These are phyloP conservation scores for Leptinotarsa tumamoca DNA, from an alignment of 2,888 invertebrate genomes.

Conservation along the genomic window DNA sequence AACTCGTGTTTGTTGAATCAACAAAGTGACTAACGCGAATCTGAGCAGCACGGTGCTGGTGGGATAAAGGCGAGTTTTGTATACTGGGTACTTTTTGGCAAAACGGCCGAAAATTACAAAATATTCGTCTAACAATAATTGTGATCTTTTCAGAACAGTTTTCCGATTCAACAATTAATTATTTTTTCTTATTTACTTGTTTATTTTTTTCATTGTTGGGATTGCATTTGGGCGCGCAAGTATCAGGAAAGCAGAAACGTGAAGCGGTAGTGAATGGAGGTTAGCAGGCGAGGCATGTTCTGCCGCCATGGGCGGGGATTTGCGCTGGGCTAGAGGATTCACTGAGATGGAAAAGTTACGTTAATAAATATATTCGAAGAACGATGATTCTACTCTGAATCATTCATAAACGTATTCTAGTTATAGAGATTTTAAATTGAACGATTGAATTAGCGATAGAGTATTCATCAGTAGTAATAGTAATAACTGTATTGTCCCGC, in stretches of 20 bases:
- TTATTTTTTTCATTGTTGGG: constrained; percentile 40
- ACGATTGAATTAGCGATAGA: too few relatives aligned
- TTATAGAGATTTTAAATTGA: too few relatives aligned
- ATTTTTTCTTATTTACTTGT: constrained; percentile 29
- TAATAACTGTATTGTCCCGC: too few relatives aligned
- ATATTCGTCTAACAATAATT: background rate
- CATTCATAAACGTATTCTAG: too few relatives aligned
- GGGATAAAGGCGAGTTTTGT: background rate
- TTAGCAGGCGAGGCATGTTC: constrained; percentile 18
- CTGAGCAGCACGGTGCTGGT: background rate
- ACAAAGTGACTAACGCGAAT: background rate
- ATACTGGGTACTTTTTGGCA: background rate
- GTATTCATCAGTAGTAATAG: too few relatives aligned
- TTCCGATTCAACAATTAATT: constrained; percentile 23
- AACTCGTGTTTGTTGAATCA: background rate
- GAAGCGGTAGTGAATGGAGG: constrained; percentile 45
- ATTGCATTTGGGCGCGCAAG: constrained; percentile 62
- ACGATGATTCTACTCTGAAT: too few relatives aligned
- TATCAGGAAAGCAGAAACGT: constrained; percentile 63
- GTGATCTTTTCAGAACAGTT: constrained; percentile 7
- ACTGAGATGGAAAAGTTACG: background rate
- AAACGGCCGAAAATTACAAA: constrained; percentile 24
- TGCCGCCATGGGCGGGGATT: constrained; percentile 28
- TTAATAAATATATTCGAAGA: too few relatives aligned
- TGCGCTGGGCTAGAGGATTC: constrained; percentile 1